Evolutionary conservation across 1,140 invertebrate species (phyloP).

Genomic region (Adoxophyes honmai): DNA sequence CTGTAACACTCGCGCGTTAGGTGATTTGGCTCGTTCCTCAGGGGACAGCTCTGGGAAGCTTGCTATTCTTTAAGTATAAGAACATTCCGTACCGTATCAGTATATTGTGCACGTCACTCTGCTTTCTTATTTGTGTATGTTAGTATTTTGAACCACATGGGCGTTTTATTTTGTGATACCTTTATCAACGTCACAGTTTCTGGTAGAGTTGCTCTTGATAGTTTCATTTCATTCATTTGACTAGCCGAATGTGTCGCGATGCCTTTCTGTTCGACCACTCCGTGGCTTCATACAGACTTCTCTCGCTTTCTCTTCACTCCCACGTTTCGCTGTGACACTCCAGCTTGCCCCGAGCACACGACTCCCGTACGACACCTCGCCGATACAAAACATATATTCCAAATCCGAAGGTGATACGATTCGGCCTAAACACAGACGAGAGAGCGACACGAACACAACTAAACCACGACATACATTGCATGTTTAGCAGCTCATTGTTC

Average conservation of each 20-base stretch:
- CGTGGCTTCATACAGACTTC: constrained; percentile 52
- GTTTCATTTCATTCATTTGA: constrained; percentile 71
- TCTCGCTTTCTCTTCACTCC: constrained; percentile 57
- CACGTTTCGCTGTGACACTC: constrained; percentile 56
- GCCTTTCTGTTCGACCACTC: constrained; percentile 48
- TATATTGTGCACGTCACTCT: constrained; percentile 58
- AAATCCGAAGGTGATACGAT: constrained; percentile 33
- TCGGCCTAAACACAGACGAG: constrained; percentile 50
- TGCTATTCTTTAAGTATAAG: constrained; percentile 38
- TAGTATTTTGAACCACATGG: constrained; percentile 57
- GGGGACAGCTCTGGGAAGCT: constrained; percentile 34
- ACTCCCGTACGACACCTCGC: constrained; percentile 44
- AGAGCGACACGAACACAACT: constrained; percentile 54
- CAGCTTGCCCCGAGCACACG: constrained; percentile 64
- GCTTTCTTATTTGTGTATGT: constrained; percentile 63
- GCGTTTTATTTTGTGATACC: constrained; percentile 77
- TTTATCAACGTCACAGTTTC: constrained; percentile 72
- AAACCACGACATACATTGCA: constrained; percentile 71
- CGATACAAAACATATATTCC: constrained; percentile 35
- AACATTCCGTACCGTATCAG: constrained; percentile 44
- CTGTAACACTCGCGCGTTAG: no score
- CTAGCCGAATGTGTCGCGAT: constrained; percentile 65
- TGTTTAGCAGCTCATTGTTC: constrained; percentile 70
- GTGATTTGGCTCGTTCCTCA: background rate
- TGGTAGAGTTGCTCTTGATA: constrained; percentile 72